phyloP scores from a whole-genome alignment of 2,888 invertebrate species.

The Archips crataeganus region DNA sequence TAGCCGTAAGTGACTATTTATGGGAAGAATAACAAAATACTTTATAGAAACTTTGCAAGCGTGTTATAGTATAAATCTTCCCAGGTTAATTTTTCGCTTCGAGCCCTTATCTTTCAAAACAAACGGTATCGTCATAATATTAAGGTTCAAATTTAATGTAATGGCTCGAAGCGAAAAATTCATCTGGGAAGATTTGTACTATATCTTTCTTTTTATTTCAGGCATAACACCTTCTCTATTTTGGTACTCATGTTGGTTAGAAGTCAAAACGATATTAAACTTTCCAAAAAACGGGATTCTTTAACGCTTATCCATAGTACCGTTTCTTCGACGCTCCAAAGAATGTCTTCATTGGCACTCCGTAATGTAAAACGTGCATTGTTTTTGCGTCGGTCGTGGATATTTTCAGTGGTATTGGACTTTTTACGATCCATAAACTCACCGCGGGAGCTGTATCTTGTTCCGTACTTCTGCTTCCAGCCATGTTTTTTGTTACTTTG shows the following conservation, averaged over 20 bases:
- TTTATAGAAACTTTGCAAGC: neutral
- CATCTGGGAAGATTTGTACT: no score
- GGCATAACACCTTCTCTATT: neutral
- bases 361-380: conserved; percentile 14
- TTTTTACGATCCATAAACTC: conserved; percentile 34
- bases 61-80: no score
- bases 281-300: neutral
- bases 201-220: conserved; percentile 2
- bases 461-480: conserved; percentile 23
- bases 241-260: neutral
- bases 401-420: conserved; percentile 1
- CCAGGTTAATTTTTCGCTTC: no score
- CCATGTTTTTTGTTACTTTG: conserved; percentile 19
- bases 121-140: no score
- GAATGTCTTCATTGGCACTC: neutral
- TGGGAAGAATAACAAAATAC: neutral
- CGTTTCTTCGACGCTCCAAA: neutral
- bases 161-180: no score
- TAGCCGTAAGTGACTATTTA: no score
- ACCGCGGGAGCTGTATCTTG: conserved; percentile 30
- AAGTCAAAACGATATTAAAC: neutral
- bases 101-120: no score
- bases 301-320: neutral
- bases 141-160: no score
- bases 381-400: neutral